Base-by-base conservation (phyloP, 2,888 invertebrate species). In the Cryptus viduatorius region DNA sequence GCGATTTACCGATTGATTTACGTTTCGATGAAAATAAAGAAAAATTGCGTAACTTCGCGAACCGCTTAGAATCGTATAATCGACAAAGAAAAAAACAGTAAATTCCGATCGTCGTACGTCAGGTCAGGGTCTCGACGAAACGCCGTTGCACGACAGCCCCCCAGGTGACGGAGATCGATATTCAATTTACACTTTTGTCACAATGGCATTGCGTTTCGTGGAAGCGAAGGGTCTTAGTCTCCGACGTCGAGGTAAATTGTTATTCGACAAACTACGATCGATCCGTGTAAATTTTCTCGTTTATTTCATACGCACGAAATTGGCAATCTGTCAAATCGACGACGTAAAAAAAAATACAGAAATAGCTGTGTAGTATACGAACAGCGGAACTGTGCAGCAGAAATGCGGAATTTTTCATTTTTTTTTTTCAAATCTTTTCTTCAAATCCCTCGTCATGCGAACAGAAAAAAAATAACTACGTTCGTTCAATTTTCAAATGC, bases 111-210 rank as follows among this genome's bases (percentile, higher is more conserved):
- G 53, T 65, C 64, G 59, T 53, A 48, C 50, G 65, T 56, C 29
- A 65, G 79, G 82, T 82, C 59, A 83, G 75, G 83, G 73, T 67
- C 80, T 78, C 44, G 16, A 16, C 56, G 53, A 71, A 65, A 50
- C 24, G 59, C 77, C 78, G 80, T 16, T 64, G 71, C 92, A 91
- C 89, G 92, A 87, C 90, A 90, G 84, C 82, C 84, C 81, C 81
- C 72, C 84, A 68, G 67, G 50, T 65, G 76, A 56, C 24, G 16
- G 85, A 91, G 89, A 78, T 93, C 93, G 92, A 93, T 93, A 93
- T 93, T 92, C 92, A 92, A 93, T 93, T 92, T 92, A 90, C 92
- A 91, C 86, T 92, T 92, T 92, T 92, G 92, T 93, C 91, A 90
- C 92, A 90, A 90, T 88, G 86, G 82, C 88, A 87, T 86, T 87